Percentiles rank a stretch among this genome's conserved stretches.
Conservation (phyloP, 2,888 invertebrate genomes). For the Lagria hirta region DNA sequence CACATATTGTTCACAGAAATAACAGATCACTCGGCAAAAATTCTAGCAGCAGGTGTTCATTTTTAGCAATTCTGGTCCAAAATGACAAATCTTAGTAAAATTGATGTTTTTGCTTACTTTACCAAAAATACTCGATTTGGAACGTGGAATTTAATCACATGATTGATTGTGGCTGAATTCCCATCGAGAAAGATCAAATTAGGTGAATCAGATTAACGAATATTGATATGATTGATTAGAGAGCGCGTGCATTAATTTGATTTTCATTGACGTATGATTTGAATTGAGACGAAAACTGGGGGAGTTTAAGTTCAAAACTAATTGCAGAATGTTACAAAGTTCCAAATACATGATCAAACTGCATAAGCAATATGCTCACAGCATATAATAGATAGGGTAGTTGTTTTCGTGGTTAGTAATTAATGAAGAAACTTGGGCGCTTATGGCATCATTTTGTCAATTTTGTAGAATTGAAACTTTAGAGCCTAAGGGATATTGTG, state of each 20-base stretch:
- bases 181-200: conserved; percentile 17
- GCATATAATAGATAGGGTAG: conserved; percentile 18
- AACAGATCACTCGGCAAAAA: too few relatives aligned
- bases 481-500: too few relatives aligned
- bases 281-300: conserved; percentile 1
- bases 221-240: conserved; percentile 13
- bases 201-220: conserved; percentile 17
- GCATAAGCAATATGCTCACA: conserved; percentile 17
- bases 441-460: conserved; percentile 14
- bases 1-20: too few relatives aligned
- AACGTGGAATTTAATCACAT: conserved; percentile 12
- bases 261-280: conserved; percentile 6
- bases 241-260: conserved; percentile 4
- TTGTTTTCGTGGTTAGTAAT: conserved; percentile 16
- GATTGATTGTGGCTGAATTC: conserved; percentile 13
- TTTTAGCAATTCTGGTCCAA: too few relatives aligned
- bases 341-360: conserved; percentile 16
- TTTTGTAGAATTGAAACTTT: too few relatives aligned
- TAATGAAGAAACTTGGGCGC: conserved; percentile 17
- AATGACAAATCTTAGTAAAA: too few relatives aligned
- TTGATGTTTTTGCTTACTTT: too few relatives aligned
- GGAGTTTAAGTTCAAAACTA: conserved; percentile 13
- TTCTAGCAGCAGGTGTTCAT: too few relatives aligned
- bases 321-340: conserved; percentile 11
- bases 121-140: too few relatives aligned